Base-by-base conservation (phyloP, 2,888 invertebrate species). In the Vesta saturnalis region DNA sequence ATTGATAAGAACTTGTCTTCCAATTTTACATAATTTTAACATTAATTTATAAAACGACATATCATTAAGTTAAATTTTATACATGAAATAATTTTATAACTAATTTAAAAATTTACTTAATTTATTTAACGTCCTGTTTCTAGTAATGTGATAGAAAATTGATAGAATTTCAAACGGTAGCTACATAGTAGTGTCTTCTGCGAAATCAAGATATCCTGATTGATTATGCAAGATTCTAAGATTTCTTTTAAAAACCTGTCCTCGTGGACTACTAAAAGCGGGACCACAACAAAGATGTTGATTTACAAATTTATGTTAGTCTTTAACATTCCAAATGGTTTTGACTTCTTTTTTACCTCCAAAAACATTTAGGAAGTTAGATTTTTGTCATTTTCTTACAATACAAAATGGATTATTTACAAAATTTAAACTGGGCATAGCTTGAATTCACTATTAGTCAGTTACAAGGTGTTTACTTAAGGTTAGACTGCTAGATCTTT, bases 131-230 rank as follows among this genome's bases (percentile, higher is more conserved):
- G 30, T 65, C 39, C 47, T 60, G 47, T 67, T 63, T 54, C 39
- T n/a, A n/a, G 8, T 23, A 23, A 23, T 57, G 62, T 57, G 58
- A 63, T 59, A 46, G 57, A 35, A 61, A 43, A 64, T 60, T 55
- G 54, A 47, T 54, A 60, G 65, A 70, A 70, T 70, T 58, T 70
- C 60, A 60, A 70, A 70, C 70, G 70, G 70, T 70, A 70, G 70
- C 70, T 56, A 58, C 64, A 63, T 65, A 58, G 62, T 64, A 64
- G 54, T 63, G 65, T 67, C 67, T 68, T 71, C 71, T 61, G 65
- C 71, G 71, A 71, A 71, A 71, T 71, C 71, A 71, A 71, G 71
- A 71, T 71, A 71, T 71, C 71, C 68, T 68, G 65, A 66, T 71
- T 65, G 71, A 71, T 71, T 71, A 68, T 71, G 67, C 67, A 68